Conservation (phyloP, 2,113 vertebrate species). For the Tragelaphus scriptus region DNA sequence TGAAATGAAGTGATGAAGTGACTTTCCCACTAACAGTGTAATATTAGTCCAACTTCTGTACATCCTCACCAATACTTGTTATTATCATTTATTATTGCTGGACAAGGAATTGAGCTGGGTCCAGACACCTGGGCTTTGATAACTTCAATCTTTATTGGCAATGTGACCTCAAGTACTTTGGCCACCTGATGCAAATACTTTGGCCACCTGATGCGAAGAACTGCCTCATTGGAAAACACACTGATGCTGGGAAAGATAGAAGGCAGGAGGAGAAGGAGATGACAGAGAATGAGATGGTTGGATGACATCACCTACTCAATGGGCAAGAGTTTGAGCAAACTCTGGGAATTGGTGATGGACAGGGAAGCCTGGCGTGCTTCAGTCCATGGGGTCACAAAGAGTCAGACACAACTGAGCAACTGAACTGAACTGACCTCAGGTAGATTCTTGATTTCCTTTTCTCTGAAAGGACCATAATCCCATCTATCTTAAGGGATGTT, state of each 20-base stretch:
- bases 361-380: neutral
- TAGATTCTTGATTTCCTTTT: neutral
- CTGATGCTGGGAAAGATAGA: neutral
- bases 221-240: neutral
- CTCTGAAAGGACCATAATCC: neutral
- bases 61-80: too few relatives aligned
- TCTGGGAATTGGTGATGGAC: neutral
- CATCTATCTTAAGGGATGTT: neutral
- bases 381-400: neutral
- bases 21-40: too few relatives aligned
- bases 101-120: neutral
- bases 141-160: neutral
- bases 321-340: neutral
- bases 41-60: too few relatives aligned
- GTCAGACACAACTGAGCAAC: accelerated
- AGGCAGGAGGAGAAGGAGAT: neutral
- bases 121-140: neutral
- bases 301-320: neutral
- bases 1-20: neutral
- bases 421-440: neutral
- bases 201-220: neutral
- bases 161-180: neutral
- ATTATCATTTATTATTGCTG: neutral
- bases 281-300: neutral
- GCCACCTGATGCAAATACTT: neutral